Percentiles rank a stretch among this genome's conserved stretches.
phyloP scores from a whole-genome alignment of 2,888 invertebrate species.

The Cylloceria caligata region DNA sequence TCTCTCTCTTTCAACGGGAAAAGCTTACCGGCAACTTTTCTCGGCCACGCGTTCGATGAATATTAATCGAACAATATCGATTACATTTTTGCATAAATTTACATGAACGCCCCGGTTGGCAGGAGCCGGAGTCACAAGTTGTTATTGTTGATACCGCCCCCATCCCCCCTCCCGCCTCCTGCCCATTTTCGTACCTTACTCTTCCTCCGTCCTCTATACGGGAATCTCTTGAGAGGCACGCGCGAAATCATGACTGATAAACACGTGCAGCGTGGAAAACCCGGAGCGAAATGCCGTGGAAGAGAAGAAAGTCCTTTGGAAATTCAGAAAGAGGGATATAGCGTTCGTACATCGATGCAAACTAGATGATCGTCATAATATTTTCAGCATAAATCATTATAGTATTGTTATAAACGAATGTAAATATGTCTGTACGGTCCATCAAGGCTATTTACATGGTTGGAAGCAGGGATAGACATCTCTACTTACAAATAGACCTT shows the following conservation, averaged over 20 bases:
- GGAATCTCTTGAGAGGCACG: slow-evolving; percentile 31
- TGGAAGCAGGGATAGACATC: background rate
- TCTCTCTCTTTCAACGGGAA: slow-evolving; percentile 3
- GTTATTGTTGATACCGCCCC: slow-evolving; percentile 49
- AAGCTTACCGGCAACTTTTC: slow-evolving; percentile 31
- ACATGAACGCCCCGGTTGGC: slow-evolving; percentile 66
- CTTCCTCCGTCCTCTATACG: background rate
- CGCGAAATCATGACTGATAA: slow-evolving; percentile 45
- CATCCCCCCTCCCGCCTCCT: background rate
- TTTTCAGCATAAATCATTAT: slow-evolving; percentile 23
- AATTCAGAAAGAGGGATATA: slow-evolving; percentile 12
- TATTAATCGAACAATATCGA: slow-evolving; percentile 80
- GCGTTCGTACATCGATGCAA: background rate
- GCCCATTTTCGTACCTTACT: slow-evolving; percentile 6
- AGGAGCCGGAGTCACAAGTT: slow-evolving; percentile 33
- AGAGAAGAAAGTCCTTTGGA: slow-evolving; percentile 23
- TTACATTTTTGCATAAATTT: slow-evolving; percentile 80
- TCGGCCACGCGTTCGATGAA: slow-evolving; percentile 72
- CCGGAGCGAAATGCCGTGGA: background rate
- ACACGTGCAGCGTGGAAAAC: slow-evolving; percentile 33
- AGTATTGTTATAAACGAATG: slow-evolving; percentile 9
- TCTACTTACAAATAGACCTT: background rate
- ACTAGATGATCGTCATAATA: slow-evolving; percentile 35
- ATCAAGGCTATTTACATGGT: background rate
- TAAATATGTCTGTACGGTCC: background rate